Evolutionary conservation across 2,113 vertebrate genomes (phyloP).

Genomic region (Penelope pileata): DNA sequence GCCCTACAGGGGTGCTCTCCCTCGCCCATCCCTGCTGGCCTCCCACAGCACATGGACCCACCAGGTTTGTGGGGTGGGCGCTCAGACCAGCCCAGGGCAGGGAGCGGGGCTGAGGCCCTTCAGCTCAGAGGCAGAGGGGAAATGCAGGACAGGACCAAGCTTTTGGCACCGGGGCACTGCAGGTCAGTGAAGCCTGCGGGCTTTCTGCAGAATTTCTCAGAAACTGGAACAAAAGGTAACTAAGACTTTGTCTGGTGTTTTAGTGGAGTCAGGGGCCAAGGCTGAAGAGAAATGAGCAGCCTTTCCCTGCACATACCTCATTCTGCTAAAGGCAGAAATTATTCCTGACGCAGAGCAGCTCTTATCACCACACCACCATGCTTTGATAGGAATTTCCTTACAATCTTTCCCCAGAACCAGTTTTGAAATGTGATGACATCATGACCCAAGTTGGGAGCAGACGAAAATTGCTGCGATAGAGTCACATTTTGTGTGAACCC

Average conservation of each 20-base stretch:
- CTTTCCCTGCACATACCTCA: background rate
- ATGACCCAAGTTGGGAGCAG: background rate
- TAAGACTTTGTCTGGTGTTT: background rate
- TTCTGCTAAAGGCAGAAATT: background rate
- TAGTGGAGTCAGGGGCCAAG: background rate
- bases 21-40: background rate
- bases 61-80: background rate
- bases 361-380: constrained; percentile 2
- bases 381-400: constrained; percentile 44
- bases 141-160: background rate
- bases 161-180: background rate
- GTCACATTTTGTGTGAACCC: background rate
- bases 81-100: background rate
- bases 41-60: background rate
- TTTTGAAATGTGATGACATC: background rate
- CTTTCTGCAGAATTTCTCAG: background rate
- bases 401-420: background rate
- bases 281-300: background rate
- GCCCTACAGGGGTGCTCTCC: background rate
- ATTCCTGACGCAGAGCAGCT: background rate
- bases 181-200: background rate
- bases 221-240: background rate
- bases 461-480: background rate
- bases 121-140: background rate
- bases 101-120: background rate